Percentiles rank a stretch among this genome's conserved stretches.
Conservation (phyloP, 2,113 vertebrate genomes). For the Prionailurus viverrinus region DNA sequence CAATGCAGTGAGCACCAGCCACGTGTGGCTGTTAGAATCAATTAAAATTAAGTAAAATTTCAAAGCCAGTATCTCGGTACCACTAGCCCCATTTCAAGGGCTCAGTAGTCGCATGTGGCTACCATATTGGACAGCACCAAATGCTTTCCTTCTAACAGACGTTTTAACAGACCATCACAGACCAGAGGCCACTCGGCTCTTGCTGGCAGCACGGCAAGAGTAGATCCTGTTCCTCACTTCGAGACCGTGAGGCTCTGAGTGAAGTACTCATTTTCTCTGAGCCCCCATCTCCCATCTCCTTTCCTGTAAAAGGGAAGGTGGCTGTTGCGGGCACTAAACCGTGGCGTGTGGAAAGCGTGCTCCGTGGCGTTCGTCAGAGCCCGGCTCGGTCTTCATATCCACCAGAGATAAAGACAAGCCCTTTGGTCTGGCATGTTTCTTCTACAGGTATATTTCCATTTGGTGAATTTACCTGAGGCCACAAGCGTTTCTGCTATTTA, state of each 20-base stretch:
- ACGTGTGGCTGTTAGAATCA: not conserved
- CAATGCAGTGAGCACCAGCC: not conserved
- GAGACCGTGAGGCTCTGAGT: not conserved
- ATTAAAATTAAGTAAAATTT: not conserved
- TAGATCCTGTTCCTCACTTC: not conserved
- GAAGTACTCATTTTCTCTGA: not conserved
- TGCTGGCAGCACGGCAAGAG: not conserved
- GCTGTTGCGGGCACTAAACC: not conserved
- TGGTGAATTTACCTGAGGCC: constrained; percentile 78
- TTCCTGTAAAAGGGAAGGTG: not conserved
- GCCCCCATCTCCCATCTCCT: not conserved
- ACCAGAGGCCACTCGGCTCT: not conserved
- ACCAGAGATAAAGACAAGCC: too few relatives aligned
- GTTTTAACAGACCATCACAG: not conserved
- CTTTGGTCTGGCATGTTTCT: constrained; percentile 73
- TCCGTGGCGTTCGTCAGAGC: fast-evolving
- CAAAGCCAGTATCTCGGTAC: not conserved
- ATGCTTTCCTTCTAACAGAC: not conserved
- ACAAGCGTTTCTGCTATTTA: constrained; percentile 72
- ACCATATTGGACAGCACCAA: not conserved
- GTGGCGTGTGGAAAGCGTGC: not conserved
- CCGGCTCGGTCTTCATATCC: fast-evolving
- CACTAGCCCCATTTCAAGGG: not conserved
- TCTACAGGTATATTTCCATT: constrained; percentile 82
- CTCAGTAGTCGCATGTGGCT: not conserved